These are phyloP conservation scores for Sphaerophoria taeniata DNA, from an alignment of 2,888 invertebrate genomes.

Conservation along the genomic window DNA sequence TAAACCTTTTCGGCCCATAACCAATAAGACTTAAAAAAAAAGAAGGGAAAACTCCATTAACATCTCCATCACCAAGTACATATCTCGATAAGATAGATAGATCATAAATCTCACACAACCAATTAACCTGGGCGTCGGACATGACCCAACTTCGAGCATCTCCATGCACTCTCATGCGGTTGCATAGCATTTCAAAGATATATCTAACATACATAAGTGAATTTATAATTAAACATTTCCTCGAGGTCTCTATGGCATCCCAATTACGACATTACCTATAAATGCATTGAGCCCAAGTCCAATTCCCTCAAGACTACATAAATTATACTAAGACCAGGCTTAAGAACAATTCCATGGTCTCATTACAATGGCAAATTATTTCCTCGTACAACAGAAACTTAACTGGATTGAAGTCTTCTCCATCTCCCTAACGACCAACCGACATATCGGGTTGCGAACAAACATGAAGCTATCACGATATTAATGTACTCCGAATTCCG, in stretches of 20 bases:
- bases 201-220: constrained; percentile 39
- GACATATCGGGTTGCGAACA: constrained; percentile 36
- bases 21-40: background rate
- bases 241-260: background rate
- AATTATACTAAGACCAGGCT: constrained; percentile 29
- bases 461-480: constrained; percentile 50
- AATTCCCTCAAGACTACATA: constrained; percentile 30
- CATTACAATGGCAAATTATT: constrained; percentile 32
- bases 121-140: too few species aligned
- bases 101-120: too few species aligned
- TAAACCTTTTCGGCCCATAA: background rate
- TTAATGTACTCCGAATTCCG: background rate
- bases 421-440: too few species aligned
- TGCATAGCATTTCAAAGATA: constrained; percentile 30
- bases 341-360: constrained; percentile 18
- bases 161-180: constrained; percentile 30
- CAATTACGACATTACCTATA: constrained; percentile 26
- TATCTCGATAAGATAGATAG: too few species aligned
- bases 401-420: background rate
- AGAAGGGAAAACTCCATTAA: too few species aligned
- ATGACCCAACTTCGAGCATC: too few species aligned
- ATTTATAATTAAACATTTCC: constrained; percentile 30
- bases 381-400: background rate
- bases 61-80: too few species aligned
- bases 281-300: constrained; percentile 54